A percentile compares a stretch with the other conserved stretches of the same genome.
Evolutionary conservation across 2,797 vertebrate genomes (phyloP).

Genomic region (Molossus alvarezi): DNA sequence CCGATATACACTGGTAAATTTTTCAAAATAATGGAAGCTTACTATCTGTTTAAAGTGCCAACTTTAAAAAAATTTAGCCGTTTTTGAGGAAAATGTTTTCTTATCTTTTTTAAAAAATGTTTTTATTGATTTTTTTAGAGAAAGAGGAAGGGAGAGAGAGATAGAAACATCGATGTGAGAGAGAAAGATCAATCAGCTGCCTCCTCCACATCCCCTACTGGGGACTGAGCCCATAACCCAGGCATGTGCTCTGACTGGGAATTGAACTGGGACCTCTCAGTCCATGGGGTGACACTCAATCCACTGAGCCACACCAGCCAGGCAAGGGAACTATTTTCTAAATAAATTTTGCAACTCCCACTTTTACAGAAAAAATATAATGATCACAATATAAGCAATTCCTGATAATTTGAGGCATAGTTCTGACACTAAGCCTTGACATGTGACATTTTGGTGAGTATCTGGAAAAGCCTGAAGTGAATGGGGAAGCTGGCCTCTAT

Average conservation of each 20-base stretch:
- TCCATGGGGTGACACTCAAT: too few relatives aligned
- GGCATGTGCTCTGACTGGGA: too few relatives aligned
- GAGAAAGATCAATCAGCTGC: too few relatives aligned
- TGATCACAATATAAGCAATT: neutral
- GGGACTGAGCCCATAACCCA: too few relatives aligned
- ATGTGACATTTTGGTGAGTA: neutral
- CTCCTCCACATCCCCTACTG: too few relatives aligned
- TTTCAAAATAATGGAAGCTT: conserved; percentile 61
- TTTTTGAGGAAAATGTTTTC: conserved; percentile 33
- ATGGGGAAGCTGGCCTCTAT: neutral
- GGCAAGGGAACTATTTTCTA: conserved; percentile 12
- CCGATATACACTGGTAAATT: conserved; percentile 9
- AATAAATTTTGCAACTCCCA: neutral
- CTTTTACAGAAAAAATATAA: neutral
- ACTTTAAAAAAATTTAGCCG: neutral
- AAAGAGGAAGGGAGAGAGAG: too few relatives aligned
- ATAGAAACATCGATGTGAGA: too few relatives aligned
- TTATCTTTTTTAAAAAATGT: conserved; percentile 24
- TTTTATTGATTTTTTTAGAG: too few relatives aligned
- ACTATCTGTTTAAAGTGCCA: conserved; percentile 13
- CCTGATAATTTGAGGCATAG: neutral
- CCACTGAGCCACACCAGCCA: too few relatives aligned
- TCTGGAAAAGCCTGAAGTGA: neutral
- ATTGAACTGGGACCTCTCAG: too few relatives aligned
- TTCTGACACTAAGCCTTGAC: neutral